Conservation (phyloP, 2,888 invertebrate species). For the Hirtodrosophila duncani region DNA sequence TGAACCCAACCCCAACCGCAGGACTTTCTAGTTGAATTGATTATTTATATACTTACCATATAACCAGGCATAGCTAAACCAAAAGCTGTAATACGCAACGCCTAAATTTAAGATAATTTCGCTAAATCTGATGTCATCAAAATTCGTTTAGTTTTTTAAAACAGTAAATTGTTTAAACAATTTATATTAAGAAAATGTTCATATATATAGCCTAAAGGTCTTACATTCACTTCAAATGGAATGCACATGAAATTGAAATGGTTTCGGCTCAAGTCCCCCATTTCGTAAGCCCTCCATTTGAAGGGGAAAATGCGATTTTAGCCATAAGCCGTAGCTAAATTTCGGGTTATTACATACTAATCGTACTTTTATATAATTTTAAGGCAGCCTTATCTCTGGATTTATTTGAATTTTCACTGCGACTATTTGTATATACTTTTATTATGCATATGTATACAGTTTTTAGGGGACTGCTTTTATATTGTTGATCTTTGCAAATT, state of each 20-base stretch:
- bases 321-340: too few relatives aligned
- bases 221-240: too few relatives aligned
- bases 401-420: conserved; percentile 2
- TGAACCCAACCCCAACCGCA: conserved; percentile 15
- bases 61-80: conserved; percentile 23
- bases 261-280: too few relatives aligned
- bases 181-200: conserved; percentile 21
- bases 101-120: conserved; percentile 37
- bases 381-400: conserved; percentile 7
- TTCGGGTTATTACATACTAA: too few relatives aligned
- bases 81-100: conserved; percentile 28
- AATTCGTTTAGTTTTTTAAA: conserved; percentile 25
- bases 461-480: conserved; percentile 9
- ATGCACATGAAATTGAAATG: too few relatives aligned
- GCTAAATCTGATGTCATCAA: conserved; percentile 16
- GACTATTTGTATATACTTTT: too few relatives aligned
- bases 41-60: conserved; percentile 22
- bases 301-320: too few relatives aligned
- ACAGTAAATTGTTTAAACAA: conserved; percentile 3
- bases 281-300: too few relatives aligned
- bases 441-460: conserved; percentile 6
- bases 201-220: conserved; percentile 27
- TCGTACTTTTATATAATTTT: conserved; percentile 8
- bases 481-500: conserved; percentile 44
- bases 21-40: conserved; percentile 38